Evolutionary conservation across 2,113 vertebrate genomes (phyloP).

Genomic region (Macquaria australasica): DNA sequence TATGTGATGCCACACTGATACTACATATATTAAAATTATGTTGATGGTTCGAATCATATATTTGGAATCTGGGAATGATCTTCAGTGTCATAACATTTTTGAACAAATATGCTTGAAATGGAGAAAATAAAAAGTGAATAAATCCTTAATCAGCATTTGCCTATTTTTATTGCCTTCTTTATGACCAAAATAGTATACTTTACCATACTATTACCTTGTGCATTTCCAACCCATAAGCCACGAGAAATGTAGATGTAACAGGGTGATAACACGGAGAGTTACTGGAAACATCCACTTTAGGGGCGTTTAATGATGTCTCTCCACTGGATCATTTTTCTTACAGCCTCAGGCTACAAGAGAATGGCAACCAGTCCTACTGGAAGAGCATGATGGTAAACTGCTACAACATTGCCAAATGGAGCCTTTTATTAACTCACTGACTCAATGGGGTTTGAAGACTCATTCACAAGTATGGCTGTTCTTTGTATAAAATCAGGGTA

Average conservation of each 20-base stretch:
- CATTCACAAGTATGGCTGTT: slow-evolving; percentile 24
- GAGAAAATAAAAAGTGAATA: neutral
- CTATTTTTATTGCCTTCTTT: neutral
- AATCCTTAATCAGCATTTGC: neutral
- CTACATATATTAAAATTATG: neutral
- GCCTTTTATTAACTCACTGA: slow-evolving; percentile 40
- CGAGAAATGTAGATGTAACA: neutral
- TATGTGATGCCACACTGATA: neutral
- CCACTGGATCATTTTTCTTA: neutral
- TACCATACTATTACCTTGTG: neutral
- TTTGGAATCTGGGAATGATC: neutral
- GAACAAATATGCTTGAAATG: neutral
- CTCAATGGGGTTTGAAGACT: slow-evolving; percentile 31
- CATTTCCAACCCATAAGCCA: neutral
- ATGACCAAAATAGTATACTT: neutral
- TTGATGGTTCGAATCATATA: neutral
- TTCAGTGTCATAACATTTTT: neutral
- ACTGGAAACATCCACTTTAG: slow-evolving; percentile 9
- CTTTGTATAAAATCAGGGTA: neutral
- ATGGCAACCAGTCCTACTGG: neutral
- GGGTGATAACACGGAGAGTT: neutral
- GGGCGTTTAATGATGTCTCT: slow-evolving; percentile 1
- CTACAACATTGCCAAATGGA: slow-evolving; percentile 25
- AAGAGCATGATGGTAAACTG: slow-evolving; percentile 16
- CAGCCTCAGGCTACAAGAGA: slow-evolving; percentile 3